Conservation (phyloP, 2,888 invertebrate genomes). For the Geophilus truncorum region DNA sequence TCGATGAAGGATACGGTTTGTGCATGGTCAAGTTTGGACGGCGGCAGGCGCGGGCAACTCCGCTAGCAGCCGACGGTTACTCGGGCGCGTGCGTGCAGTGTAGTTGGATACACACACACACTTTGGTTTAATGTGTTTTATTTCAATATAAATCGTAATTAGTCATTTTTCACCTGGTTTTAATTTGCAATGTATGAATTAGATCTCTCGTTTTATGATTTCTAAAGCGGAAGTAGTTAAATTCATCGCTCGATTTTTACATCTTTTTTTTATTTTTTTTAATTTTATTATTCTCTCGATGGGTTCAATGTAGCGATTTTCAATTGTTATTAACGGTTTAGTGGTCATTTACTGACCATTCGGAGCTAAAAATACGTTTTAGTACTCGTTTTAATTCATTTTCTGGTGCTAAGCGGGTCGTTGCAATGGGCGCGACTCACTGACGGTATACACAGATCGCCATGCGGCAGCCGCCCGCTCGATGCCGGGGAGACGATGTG, state of each 20-base stretch:
- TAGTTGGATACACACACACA: not conserved
- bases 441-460: not conserved
- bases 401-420: not conserved
- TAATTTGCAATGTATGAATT: not conserved
- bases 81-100: not conserved
- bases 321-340: too few relatives aligned
- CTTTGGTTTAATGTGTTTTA: not conserved
- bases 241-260: not conserved
- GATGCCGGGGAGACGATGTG: not conserved
- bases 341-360: too few relatives aligned
- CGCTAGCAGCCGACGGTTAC: not conserved
- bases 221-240: not conserved
- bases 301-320: too few relatives aligned
- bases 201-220: not conserved
- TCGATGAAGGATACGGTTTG: not conserved
- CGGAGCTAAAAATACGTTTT: too few relatives aligned
- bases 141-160: too few relatives aligned
- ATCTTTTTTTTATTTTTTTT: not conserved
- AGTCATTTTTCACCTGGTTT: not conserved
- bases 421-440: not conserved
- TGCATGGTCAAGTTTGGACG: not conserved
- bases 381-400: not conserved
- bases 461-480: not conserved
- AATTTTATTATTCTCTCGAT: not conserved
- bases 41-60: not conserved